Percentiles rank a stretch among this genome's conserved stretches.
These are phyloP conservation scores for Sinodicranocentrus sp. DNA, from an alignment of 2,888 invertebrate species.

Conservation along the genomic window DNA sequence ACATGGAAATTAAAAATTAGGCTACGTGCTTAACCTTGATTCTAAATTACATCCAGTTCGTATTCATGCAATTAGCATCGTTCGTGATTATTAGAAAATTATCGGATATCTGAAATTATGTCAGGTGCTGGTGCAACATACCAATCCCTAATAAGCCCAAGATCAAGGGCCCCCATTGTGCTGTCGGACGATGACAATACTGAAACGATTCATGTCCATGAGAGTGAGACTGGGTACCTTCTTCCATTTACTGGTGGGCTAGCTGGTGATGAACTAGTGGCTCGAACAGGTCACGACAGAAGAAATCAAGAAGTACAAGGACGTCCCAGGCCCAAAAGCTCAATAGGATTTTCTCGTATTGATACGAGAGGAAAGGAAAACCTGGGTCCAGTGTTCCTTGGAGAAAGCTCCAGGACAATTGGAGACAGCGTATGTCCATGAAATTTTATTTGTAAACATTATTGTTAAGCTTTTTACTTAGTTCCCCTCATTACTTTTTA, in stretches of 20 bases:
- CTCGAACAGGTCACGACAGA: neutral
- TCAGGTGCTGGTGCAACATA: constrained; percentile 69
- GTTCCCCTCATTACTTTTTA: constrained; percentile 27
- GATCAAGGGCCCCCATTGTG: constrained; percentile 75
- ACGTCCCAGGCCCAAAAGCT: constrained; percentile 67
- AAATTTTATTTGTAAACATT: constrained; percentile 63
- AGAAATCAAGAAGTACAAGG: constrained; percentile 54
- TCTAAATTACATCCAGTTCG: neutral
- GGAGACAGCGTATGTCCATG: constrained; percentile 59
- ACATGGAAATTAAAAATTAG: neutral
- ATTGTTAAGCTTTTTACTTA: constrained; percentile 38
- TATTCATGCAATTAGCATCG: constrained; percentile 25
- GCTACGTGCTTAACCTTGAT: neutral
- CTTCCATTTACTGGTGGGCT: constrained; percentile 50
- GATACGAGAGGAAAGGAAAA: constrained; percentile 25
- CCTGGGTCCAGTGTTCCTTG: constrained; percentile 9
- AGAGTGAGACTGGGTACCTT: constrained; percentile 30
- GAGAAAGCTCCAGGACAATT: constrained; percentile 20
- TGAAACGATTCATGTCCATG: constrained; percentile 43
- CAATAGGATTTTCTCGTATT: constrained; percentile 49
- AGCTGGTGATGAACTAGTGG: constrained; percentile 40
- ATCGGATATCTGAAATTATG: constrained; percentile 43
- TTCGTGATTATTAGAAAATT: too few relatives aligned
- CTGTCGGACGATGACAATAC: constrained; percentile 70
- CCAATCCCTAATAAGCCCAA: constrained; percentile 74